Conservation (phyloP, 2,888 invertebrate genomes). For the Suillia variegata region DNA sequence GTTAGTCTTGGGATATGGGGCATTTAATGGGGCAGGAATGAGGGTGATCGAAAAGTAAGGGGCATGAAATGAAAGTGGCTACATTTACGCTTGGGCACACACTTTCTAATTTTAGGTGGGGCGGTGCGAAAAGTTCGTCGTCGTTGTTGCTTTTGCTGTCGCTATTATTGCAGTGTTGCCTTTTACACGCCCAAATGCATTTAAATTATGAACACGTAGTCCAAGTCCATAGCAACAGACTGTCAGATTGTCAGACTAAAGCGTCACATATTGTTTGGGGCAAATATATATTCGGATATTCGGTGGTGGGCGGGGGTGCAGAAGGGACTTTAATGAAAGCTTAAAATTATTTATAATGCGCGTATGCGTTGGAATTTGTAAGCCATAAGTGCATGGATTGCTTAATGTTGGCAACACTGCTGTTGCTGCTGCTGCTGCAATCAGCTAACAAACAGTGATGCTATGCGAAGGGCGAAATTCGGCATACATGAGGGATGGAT, state of each 20-base stretch:
- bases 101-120: constrained; percentile 22
- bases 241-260: neutral
- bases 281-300: neutral
- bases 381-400: neutral
- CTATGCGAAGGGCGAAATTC: constrained; percentile 27
- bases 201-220: constrained; percentile 44
- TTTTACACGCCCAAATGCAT: constrained; percentile 52
- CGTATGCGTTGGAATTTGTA: constrained; percentile 42
- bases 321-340: constrained; percentile 19
- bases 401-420: neutral
- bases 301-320: neutral
- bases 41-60: neutral
- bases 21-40: too few relatives aligned
- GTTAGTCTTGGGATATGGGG: too few relatives aligned
- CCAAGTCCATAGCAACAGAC: constrained; percentile 15
- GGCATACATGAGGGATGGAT: neutral
- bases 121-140: constrained; percentile 10
- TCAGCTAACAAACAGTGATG: constrained; percentile 12
- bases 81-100: constrained; percentile 31
- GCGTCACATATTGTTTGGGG: too few relatives aligned
- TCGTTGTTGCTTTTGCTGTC: constrained; percentile 8
- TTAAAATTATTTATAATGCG: constrained; percentile 28
- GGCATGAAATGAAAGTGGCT: constrained; percentile 27
- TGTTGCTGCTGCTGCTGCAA: neutral
- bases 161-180: constrained; percentile 14